Base-by-base conservation (phyloP, 2,113 vertebrate species). In the Cricetomys ansorgei region DNA sequence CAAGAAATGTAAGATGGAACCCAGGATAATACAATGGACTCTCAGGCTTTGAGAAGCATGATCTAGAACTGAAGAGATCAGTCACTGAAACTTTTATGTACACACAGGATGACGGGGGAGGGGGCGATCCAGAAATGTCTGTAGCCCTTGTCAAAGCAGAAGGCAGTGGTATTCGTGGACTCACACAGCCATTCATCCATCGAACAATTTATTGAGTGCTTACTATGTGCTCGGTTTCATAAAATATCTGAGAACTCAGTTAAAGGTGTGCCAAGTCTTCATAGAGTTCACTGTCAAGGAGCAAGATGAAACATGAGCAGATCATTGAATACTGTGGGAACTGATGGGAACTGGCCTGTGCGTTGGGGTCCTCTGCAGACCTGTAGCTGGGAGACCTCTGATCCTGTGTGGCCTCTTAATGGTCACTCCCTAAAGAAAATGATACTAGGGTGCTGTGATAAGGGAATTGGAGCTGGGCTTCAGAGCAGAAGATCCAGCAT, bases 41-140 rank as follows among this genome's bases (percentile, higher is more conserved):
- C 0, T 1, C 9, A 8, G 27, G n/a, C 3, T 53, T 1, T 53
- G 53, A 65, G 31, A 62, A 5, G 31, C 27, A 37, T 69, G 62
- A 25, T 69, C 29, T 5, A 29, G 53, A 62, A 48, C 29, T 4
- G 3, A n/a, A 29, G 11, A 57, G 29, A 40, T 53, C 21, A 2
- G 13, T 79, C 53, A 4, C 59, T 37, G 34, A 50, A n/a, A 79
- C 64, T 45, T 79, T 13, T 0, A 1, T 19, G 29, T 64, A 31
- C 17, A 48, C 16, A n/a, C 19, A n/a, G 23, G 69, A 25, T 10
- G 31, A 0, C 1, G 43, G 6, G 17, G 8, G 25, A 7, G n/a
- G 16, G 11, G 57, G 70, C 11, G 40, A 8, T 67, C 2, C 2
- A 3, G 13, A 40, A n/a, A 27, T 50, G 59, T 73, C 6, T 3